Evolutionary conservation across 2,888 invertebrate species (phyloP).

Genomic region (Sphaerophoria taeniata): DNA sequence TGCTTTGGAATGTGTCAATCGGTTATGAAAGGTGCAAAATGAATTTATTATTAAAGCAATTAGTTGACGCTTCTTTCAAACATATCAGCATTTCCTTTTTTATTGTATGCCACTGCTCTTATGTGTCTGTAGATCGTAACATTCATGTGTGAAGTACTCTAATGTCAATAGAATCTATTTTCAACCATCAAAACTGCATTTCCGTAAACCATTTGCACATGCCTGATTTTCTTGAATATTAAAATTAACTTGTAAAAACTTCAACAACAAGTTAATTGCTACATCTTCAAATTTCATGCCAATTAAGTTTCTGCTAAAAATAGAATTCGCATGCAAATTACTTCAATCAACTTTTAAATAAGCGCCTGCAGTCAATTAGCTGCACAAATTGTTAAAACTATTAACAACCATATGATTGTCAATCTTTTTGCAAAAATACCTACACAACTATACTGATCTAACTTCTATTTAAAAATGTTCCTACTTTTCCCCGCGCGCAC

Average conservation of each 20-base stretch:
- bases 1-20: background rate
- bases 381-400: slow-evolving; percentile 26
- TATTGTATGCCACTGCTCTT: background rate
- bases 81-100: background rate
- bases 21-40: too few relatives aligned
- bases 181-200: too few relatives aligned
- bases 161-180: too few relatives aligned
- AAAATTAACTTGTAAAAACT: background rate
- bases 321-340: slow-evolving; percentile 30
- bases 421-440: background rate
- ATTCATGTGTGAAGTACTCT: too few relatives aligned
- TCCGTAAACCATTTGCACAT: background rate
- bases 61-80: too few relatives aligned
- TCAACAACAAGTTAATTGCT: background rate
- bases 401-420: slow-evolving; percentile 31
- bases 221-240: too few relatives aligned
- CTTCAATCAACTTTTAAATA: slow-evolving; percentile 37
- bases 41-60: too few relatives aligned
- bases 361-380: slow-evolving; percentile 33
- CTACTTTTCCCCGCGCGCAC: background rate
- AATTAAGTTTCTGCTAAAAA: background rate
- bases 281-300: background rate
- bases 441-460: too few relatives aligned
- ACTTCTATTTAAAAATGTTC: background rate
- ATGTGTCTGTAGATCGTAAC: too few relatives aligned